Conservation (phyloP, 2,113 vertebrate species). For the Thamnophis sirtalis region DNA sequence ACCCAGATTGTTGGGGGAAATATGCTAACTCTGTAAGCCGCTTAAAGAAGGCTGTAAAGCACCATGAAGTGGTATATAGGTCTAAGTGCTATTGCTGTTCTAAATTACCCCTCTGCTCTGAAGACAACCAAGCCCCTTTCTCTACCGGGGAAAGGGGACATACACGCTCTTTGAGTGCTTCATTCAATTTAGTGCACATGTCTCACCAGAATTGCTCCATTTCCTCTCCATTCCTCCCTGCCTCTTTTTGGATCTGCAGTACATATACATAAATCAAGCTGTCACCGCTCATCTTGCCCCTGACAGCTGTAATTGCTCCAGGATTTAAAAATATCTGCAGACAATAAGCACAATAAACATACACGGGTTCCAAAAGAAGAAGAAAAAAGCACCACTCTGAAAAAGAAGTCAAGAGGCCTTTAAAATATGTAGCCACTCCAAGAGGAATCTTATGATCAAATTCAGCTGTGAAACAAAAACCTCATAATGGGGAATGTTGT, state of each 20-base stretch:
- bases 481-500: slow-evolving; percentile 40
- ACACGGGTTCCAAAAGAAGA: background rate
- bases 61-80: background rate
- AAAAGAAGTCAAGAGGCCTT: slow-evolving; percentile 61
- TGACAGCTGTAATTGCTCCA: slow-evolving; percentile 77
- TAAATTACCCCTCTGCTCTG: background rate
- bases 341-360: slow-evolving; percentile 72
- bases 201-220: background rate
- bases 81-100: background rate
- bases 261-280: slow-evolving; percentile 72
- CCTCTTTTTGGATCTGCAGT: slow-evolving; percentile 51
- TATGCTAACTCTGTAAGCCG: background rate
- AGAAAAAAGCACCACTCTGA: background rate
- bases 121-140: background rate
- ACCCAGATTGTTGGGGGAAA: background rate
- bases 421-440: slow-evolving; percentile 59
- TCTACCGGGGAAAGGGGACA: slow-evolving; percentile 3
- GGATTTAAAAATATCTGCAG: slow-evolving; percentile 78
- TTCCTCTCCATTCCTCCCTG: slow-evolving; percentile 12
- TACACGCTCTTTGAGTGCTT: slow-evolving; percentile 7
- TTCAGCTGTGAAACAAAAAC: slow-evolving; percentile 42
- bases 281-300: slow-evolving; percentile 70
- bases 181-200: slow-evolving; percentile 25
- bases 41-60: background rate
- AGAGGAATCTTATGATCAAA: slow-evolving; percentile 45